phyloP scores from a whole-genome alignment of 1,140 invertebrate genomes.

The Cepaea nemoralis region DNA sequence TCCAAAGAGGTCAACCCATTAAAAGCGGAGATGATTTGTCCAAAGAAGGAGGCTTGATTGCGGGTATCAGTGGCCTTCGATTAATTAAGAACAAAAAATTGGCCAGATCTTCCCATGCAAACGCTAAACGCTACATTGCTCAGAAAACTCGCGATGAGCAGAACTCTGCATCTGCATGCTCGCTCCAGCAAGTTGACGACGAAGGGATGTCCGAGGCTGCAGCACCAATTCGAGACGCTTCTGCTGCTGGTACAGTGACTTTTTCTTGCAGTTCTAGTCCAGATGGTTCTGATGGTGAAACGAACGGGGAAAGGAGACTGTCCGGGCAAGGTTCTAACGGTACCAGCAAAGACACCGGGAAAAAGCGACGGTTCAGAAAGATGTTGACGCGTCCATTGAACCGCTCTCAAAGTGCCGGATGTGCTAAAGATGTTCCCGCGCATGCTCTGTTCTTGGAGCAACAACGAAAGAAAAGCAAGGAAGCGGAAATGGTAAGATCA shows the following conservation, averaged over 20 bases:
- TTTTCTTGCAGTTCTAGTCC: constrained; percentile 47
- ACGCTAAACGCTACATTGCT: constrained; percentile 21
- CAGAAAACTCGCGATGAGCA: constrained; percentile 28
- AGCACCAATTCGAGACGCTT: background rate
- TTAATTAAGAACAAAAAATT: constrained; percentile 39
- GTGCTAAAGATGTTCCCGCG: constrained; percentile 70
- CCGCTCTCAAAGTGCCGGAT: constrained; percentile 71
- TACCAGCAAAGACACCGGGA: constrained; percentile 21
- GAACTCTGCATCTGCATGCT: background rate
- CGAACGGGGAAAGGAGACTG: background rate
- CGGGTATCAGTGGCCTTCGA: constrained; percentile 21
- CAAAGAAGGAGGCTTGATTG: constrained; percentile 6
- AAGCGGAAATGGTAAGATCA: constrained; percentile 64
- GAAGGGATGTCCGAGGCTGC: background rate
- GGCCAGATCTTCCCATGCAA: constrained; percentile 26
- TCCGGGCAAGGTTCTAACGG: constrained; percentile 9
- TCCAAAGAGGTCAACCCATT: background rate
- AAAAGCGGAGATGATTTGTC: background rate
- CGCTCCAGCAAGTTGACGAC: background rate
- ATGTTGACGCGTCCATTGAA: constrained; percentile 68
- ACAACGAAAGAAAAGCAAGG: constrained; percentile 43
- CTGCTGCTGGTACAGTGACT: constrained; percentile 29
- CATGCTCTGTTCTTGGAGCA: constrained; percentile 68
- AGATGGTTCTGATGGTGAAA: constrained; percentile 45
- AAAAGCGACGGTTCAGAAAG: constrained; percentile 56